A percentile compares a stretch with the other conserved stretches of the same genome.
phyloP scores from a whole-genome alignment of 2,888 invertebrate species.

The Luperina testacea region DNA sequence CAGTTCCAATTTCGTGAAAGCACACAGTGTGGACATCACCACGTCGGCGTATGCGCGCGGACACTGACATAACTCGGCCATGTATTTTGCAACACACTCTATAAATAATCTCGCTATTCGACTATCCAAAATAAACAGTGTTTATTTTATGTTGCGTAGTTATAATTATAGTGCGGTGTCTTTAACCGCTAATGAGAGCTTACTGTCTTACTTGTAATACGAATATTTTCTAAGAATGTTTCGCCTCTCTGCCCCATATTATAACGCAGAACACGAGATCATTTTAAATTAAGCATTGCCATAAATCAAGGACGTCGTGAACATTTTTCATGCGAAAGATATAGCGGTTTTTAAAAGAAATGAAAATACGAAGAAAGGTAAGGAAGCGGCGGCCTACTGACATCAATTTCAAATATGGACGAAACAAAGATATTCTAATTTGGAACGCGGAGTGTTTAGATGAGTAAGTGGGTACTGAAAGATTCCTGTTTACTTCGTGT shows the following conservation, averaged over 20 bases:
- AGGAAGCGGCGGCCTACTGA: conserved; percentile 69
- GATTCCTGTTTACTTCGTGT: conserved; percentile 45
- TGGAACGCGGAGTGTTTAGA: conserved; percentile 62
- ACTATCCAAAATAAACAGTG: conserved; percentile 83
- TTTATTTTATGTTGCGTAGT: conserved; percentile 80
- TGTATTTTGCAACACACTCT: conserved; percentile 86
- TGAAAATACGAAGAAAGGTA: conserved; percentile 64
- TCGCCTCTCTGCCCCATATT: conserved; percentile 53
- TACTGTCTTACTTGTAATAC: conserved; percentile 72
- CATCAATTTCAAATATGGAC: conserved; percentile 70
- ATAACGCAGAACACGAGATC: conserved; percentile 59
- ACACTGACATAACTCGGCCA: conserved; percentile 88
- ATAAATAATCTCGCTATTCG: conserved; percentile 84
- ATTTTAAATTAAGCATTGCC: conserved; percentile 68
- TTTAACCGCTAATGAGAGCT: conserved; percentile 88
- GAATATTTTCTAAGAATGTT: conserved; percentile 67
- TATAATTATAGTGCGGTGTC: conserved; percentile 86
- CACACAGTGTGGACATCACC: conserved; percentile 58
- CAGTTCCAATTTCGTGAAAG: conserved; percentile 68
- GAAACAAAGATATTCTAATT: conserved; percentile 76
- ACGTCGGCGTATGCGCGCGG: conserved; percentile 68
- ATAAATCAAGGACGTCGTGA: conserved; percentile 80
- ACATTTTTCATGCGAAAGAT: conserved; percentile 69
- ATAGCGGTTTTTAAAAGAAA: conserved; percentile 58
- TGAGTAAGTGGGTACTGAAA: conserved; percentile 36